Evolutionary conservation across 2,113 vertebrate species (phyloP), one percentile per base, ranked within the genome.

Genomic region (Calyptomena viridis): DNA sequence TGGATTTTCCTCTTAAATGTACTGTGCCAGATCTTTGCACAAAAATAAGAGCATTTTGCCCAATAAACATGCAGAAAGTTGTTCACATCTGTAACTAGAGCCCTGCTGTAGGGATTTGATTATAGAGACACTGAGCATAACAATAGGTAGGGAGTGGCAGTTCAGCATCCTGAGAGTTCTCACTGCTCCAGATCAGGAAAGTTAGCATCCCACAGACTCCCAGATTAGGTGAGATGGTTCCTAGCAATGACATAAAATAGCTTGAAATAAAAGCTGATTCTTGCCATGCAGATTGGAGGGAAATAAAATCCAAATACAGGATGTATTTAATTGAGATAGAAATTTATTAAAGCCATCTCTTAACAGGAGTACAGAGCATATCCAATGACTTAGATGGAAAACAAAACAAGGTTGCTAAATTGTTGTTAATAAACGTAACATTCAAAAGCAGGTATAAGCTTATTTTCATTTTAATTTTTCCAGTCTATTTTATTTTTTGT

Each of bases 21-120:
- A 72, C 37, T 27, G 14, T 82, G 66, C 59, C 66, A 84, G 53
- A 77, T 83, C 53, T 81, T 89, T 90, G 47, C 77, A 66, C 44
- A 77, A 82, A 80, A 90, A 25, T 58, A 63, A 81, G 75, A 86
- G 64, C 28, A 42, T 78, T 85, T 79, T 85, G 31, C 53, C 84
- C 64, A 79, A 19, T 42, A 66, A 87, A 69, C 12, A 7, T 33
- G 19, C 44, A 59, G 75, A 44, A 71, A 56, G 63, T 69, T 93
- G 40, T 64, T 94, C 78, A 63, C 63, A 60, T 46, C 35, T 82
- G 16, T 89, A 62, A 75, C 39, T 64, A 74, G 20, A 94, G 39
- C n/a, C 20, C 47, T 80, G 30, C 66, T 46, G 4, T 19, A 44
- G 12, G 50, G 52, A 56, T 84, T 88, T 90, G 46, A n/a, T 67